A percentile compares a stretch with the other conserved stretches of the same genome.
phyloP scores from a whole-genome alignment of 1,140 invertebrate genomes.

The Atopsyche davidsoni region DNA sequence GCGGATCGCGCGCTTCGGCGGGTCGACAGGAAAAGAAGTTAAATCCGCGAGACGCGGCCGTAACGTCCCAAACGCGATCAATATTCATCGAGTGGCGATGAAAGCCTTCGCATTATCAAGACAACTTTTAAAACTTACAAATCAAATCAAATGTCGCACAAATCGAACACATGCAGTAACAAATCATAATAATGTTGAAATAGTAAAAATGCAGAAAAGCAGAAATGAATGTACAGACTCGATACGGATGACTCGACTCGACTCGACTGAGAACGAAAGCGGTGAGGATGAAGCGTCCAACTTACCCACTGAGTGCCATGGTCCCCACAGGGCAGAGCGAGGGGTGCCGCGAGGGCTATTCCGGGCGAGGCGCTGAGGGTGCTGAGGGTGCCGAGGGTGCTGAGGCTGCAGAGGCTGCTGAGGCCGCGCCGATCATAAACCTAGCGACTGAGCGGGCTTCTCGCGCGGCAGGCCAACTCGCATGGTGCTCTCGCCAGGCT shows the following conservation, averaged over 20 bases:
- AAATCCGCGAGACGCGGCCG: conserved; percentile 12
- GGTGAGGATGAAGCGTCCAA: not conserved
- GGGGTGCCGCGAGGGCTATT: too few relatives aligned
- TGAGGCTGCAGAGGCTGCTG: not conserved
- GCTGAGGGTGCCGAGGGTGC: too few relatives aligned
- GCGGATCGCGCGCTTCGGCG: not conserved
- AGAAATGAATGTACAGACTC: conserved; percentile 1
- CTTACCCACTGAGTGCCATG: conserved; percentile 2
- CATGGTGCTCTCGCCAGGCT: too few relatives aligned
- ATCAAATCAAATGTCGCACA: too few relatives aligned
- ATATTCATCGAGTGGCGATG: conserved; percentile 46
- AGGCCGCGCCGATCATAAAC: not conserved
- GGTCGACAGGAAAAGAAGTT: not conserved
- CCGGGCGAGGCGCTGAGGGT: too few relatives aligned
- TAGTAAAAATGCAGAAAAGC: not conserved
- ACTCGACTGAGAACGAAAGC: conserved; percentile 6
- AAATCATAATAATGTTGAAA: too few relatives aligned
- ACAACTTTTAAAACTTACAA: too few relatives aligned
- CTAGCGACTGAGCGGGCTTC: not conserved
- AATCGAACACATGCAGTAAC: too few relatives aligned
- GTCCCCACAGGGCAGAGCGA: too few relatives aligned
- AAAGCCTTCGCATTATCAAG: conserved; percentile 48
- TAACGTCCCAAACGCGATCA: conserved; percentile 36
- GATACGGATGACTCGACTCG: not conserved
- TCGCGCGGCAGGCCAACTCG: conserved; percentile 1